These are phyloP conservation scores for Malaclemys terrapin DNA, from an alignment of 2,113 vertebrate species.

Conservation along the genomic window DNA sequence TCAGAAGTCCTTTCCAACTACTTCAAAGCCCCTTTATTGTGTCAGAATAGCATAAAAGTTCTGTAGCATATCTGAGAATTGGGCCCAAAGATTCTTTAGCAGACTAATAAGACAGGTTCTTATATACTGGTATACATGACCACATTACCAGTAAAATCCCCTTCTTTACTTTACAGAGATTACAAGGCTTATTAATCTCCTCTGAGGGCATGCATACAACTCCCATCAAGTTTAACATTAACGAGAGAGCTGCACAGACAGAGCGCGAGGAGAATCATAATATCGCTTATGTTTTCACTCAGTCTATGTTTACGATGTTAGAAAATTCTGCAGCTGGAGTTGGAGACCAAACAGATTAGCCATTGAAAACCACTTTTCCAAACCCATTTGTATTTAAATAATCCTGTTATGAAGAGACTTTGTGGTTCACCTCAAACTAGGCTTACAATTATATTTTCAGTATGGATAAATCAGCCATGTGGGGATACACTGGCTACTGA, in stretches of 20 bases:
- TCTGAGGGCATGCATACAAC: conserved; percentile 17
- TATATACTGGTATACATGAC: conserved; percentile 5
- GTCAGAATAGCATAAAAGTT: neutral
- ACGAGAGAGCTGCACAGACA: conserved; percentile 34
- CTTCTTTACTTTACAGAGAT: conserved; percentile 40
- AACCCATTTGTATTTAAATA: conserved; percentile 75
- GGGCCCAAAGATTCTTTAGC: neutral
- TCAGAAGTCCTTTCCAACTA: neutral
- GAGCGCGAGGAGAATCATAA: conserved; percentile 26
- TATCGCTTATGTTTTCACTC: conserved; percentile 63
- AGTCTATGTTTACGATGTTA: conserved; percentile 70
- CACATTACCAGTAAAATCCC: conserved; percentile 20
- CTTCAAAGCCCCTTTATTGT: neutral
- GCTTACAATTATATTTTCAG: conserved; percentile 74
- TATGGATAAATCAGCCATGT: conserved; percentile 62
- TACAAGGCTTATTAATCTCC: conserved; percentile 59
- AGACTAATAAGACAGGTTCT: neutral
- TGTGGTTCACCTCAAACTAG: conserved; percentile 55
- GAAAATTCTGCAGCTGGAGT: conserved; percentile 71
- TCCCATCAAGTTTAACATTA: conserved; percentile 51
- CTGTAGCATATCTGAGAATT: neutral
- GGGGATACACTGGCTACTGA: conserved; percentile 49
- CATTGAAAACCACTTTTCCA: conserved; percentile 78
- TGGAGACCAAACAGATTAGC: conserved; percentile 71
- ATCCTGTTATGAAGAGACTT: conserved; percentile 71